Conservation (phyloP, 2,888 invertebrate genomes). For the Ferdinandea cuprea region DNA sequence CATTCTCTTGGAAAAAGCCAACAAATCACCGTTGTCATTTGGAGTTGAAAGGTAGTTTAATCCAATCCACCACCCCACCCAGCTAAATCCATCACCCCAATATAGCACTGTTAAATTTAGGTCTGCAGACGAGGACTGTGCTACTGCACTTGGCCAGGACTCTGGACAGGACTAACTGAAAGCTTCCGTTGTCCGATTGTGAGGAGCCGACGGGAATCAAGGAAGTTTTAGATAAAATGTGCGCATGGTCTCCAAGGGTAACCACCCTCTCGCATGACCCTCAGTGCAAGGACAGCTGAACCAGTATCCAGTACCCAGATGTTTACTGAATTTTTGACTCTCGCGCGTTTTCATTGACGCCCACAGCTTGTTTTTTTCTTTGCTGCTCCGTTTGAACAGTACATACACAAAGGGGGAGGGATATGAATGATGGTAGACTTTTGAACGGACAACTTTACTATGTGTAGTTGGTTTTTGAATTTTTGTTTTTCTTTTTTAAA, state of each 20-base stretch:
- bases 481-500: not conserved
- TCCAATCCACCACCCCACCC: slow-evolving; percentile 25
- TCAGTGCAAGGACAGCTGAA: slow-evolving; percentile 4
- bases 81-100: not conserved
- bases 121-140: not conserved
- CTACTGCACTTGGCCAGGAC: slow-evolving; percentile 7
- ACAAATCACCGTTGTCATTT: slow-evolving; percentile 67
- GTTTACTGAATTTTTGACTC: slow-evolving; percentile 38
- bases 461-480: not conserved
- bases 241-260: slow-evolving; percentile 65
- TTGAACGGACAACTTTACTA: slow-evolving; percentile 35
- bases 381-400: not conserved
- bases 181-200: slow-evolving; percentile 38
- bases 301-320: slow-evolving; percentile 33
- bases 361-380: slow-evolving; percentile 30
- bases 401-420: slow-evolving; percentile 15
- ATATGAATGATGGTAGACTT: slow-evolving; percentile 42
- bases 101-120: slow-evolving; percentile 7
- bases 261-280: slow-evolving; percentile 33
- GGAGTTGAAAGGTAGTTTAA: slow-evolving; percentile 56
- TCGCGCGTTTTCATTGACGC: slow-evolving; percentile 42
- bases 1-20: slow-evolving; percentile 40
- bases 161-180: slow-evolving; percentile 36
- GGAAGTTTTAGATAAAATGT: slow-evolving; percentile 50
- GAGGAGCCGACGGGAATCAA: slow-evolving; percentile 34